Base-by-base conservation (phyloP, 1,140 invertebrate species). In the Cherax destructor region DNA sequence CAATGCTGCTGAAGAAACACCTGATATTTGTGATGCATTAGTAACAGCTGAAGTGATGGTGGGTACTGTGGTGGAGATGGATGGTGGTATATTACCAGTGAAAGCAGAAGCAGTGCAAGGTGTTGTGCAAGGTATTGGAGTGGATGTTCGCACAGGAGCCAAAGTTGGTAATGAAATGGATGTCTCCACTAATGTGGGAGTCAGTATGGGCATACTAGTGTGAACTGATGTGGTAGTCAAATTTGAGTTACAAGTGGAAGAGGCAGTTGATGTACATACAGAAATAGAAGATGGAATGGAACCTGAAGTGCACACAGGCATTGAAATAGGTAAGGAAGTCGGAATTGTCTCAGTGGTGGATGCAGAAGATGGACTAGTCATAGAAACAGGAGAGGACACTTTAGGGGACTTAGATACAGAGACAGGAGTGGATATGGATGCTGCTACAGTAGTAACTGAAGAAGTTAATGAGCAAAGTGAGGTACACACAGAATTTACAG, bases 211-310 rank as follows among this genome's bases (percentile, higher is more conserved):
- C 47, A 30, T 7, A 83, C 30, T 21, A 24, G 13, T 49, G 69
- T 83, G 81, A 47, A 49, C 61, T 69, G 81, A 69, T 21, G 52
- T 47, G 52, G 81, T 74, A 74, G 49, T 21, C 18, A 59, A 52
- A 52, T 10, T n/a, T 10, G 78, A 16, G 52, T 50, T 50, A 52
- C 52, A 24, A 80, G 13, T 59, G n/a, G 78, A 52, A 80, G 78
- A 80, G 11, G 78, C 21, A 52, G 50, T 21, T 6, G 79, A 76
- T 11, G 69, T 83, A 24, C 78, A 88, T 50, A 81, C 47, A 76
- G 65, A 50, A 7, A 76, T 21, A 2, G 79, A 30, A 30, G 69
- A 41, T 65, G 87, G 72, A 65, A 86, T 65, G 74, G 89, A 50
- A 50, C 49, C 47, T 52, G 76, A 69, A 52, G 83, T 78, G 69